A percentile compares a stretch with the other conserved stretches of the same genome.
phyloP scores from a whole-genome alignment of 2,113 vertebrate species.

The Ctenomys sociabilis region DNA sequence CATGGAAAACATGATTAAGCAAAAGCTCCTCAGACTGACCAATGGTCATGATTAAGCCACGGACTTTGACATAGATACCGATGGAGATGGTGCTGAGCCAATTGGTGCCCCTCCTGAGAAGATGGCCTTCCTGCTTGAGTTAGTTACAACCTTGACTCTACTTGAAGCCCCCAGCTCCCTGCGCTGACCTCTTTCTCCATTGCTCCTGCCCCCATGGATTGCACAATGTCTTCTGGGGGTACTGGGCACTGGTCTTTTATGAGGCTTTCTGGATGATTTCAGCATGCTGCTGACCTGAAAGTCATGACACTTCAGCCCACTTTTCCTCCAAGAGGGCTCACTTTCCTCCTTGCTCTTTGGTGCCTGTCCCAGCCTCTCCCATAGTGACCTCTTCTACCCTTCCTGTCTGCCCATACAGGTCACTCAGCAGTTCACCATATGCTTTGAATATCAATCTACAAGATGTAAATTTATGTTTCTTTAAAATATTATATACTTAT shows the following conservation, averaged over 20 bases:
- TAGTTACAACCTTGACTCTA: too few species aligned
- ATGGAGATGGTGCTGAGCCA: neutral
- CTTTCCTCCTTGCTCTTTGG: neutral
- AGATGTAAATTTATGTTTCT: neutral
- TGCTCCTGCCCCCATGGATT: neutral
- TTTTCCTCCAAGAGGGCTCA: neutral
- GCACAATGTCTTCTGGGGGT: neutral
- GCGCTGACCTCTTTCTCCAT: neutral
- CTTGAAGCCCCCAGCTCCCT: neutral
- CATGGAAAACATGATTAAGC: neutral
- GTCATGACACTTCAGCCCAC: neutral
- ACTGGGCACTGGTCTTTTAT: neutral
- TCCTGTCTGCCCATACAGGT: neutral
- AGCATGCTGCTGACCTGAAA: neutral
- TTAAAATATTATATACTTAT: too few species aligned
- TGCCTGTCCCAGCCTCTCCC: neutral
- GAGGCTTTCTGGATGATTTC: neutral
- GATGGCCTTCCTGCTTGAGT: neutral
- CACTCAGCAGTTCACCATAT: neutral
- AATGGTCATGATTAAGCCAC: neutral
- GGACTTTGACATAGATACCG: neutral
- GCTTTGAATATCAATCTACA: neutral
- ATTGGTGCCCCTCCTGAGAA: neutral
- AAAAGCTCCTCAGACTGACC: neutral
- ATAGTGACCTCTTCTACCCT: neutral